Evolutionary conservation across 2,888 invertebrate species (phyloP).

Genomic region (Erebia epiphron): DNA sequence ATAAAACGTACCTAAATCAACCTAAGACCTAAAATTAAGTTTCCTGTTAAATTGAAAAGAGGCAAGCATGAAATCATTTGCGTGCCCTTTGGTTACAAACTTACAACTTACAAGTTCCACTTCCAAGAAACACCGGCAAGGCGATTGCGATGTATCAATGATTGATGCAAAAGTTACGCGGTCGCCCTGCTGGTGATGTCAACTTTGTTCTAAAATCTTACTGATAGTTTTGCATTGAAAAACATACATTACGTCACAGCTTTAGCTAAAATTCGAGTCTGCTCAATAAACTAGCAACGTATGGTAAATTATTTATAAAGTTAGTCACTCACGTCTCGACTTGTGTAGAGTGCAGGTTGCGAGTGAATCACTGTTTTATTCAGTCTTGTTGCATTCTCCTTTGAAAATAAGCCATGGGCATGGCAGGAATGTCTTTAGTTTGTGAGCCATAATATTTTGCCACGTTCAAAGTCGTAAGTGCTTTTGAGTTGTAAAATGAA

Average conservation of each 20-base stretch:
- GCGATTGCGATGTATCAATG: no score
- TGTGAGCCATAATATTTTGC: neutral
- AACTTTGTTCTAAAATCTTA: slow-evolving; percentile 42
- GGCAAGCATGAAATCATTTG: slow-evolving; percentile 29
- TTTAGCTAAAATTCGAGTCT: slow-evolving; percentile 19
- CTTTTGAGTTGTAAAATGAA: no score
- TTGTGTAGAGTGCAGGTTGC: slow-evolving; percentile 24
- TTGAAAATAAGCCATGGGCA: slow-evolving; percentile 25
- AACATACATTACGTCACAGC: slow-evolving; percentile 39
- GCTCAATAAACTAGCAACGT: slow-evolving; percentile 40
- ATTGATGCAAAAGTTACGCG: no score
- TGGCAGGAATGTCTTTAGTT: slow-evolving; percentile 19
- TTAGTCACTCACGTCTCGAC: slow-evolving; percentile 31
- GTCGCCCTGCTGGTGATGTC: no score
- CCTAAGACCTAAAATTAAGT: neutral
- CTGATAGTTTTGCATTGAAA: slow-evolving; percentile 27
- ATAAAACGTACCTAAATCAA: no score
- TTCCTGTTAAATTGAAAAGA: slow-evolving; percentile 12
- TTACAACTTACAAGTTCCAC: slow-evolving; percentile 36
- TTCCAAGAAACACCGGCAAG: slow-evolving; percentile 60
- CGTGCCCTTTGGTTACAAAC: slow-evolving; percentile 34
- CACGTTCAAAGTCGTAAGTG: no score
- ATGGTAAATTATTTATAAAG: slow-evolving; percentile 36
- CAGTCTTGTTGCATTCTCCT: slow-evolving; percentile 47
- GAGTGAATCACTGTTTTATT: slow-evolving; percentile 45